A percentile compares a stretch with the other conserved stretches of the same genome.
These are phyloP conservation scores for Oenanthe oenanthe DNA, from an alignment of 2,113 vertebrate species.

Conservation along the genomic window DNA sequence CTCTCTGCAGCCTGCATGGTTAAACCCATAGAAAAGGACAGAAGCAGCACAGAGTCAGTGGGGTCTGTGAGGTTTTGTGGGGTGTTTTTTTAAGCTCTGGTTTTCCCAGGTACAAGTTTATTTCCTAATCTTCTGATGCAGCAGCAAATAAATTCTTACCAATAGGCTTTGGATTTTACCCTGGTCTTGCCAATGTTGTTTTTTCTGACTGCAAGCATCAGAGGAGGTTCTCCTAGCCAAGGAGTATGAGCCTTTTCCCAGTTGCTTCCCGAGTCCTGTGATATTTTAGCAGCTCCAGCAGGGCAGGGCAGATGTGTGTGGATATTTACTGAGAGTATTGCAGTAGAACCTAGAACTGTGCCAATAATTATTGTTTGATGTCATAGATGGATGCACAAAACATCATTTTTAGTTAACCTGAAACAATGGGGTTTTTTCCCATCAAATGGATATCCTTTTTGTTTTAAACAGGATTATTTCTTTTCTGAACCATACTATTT, in stretches of 20 bases:
- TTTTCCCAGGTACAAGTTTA: neutral
- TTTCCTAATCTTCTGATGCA: neutral
- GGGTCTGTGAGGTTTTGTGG: neutral
- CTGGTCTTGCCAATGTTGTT: neutral
- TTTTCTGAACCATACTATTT: neutral
- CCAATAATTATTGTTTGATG: neutral
- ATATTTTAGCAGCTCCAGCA: neutral
- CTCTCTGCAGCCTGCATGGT: neutral
- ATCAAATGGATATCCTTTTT: neutral
- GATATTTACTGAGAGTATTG: neutral
- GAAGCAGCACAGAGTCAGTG: neutral
- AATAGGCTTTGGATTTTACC: neutral
- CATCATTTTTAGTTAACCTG: neutral
- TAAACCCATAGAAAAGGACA: neutral
- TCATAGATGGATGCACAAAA: neutral
- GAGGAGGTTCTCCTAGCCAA: neutral
- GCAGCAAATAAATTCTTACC: slow-evolving; percentile 1
- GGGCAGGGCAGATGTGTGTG: neutral
- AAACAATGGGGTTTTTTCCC: neutral
- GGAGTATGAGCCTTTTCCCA: neutral
- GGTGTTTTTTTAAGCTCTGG: neutral
- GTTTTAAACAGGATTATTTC: neutral
- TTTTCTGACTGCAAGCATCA: neutral
- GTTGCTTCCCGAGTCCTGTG: neutral
- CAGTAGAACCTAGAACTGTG: neutral